Evolutionary conservation across 2,888 invertebrate genomes (phyloP).

Genomic region (Brachypalpus laphriformis): DNA sequence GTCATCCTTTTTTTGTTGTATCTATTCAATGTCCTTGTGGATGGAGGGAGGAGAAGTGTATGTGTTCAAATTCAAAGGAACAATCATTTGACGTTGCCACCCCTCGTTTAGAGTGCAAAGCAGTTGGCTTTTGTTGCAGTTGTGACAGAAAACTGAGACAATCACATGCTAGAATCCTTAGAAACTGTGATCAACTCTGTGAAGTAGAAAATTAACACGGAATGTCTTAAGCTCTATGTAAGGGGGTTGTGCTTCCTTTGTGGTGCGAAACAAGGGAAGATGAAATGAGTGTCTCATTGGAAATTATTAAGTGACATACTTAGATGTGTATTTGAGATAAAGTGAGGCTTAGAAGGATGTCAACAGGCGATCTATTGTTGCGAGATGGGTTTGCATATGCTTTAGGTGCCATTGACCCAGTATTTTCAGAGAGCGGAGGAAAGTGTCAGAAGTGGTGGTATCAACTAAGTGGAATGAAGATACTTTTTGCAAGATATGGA

Average conservation of each 20-base stretch:
- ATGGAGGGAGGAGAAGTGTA: not conserved
- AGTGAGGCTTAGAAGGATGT: not conserved
- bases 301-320: not conserved
- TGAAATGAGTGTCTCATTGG: not conserved
- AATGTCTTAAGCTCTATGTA: not conserved
- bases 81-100: slow-evolving; percentile 38
- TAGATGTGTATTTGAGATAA: not conserved
- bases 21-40: not conserved
- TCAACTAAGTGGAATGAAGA: too few relatives aligned
- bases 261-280: not conserved
- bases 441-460: too few relatives aligned
- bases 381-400: too few relatives aligned
- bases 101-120: slow-evolving; percentile 6
- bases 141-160: not conserved
- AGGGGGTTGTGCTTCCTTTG: not conserved
- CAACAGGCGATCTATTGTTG: too few relatives aligned
- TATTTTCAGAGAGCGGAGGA: too few relatives aligned
- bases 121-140: slow-evolving; percentile 36
- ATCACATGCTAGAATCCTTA: not conserved
- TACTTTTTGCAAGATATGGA: too few relatives aligned
- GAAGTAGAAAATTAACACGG: not conserved
- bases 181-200: not conserved
- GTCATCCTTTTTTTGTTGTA: slow-evolving; percentile 5
- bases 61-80: slow-evolving; percentile 9
- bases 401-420: too few relatives aligned